A percentile compares a stretch with the other conserved stretches of the same genome.
Evolutionary conservation across 2,888 invertebrate species (phyloP).

Genomic region (Dasypolia templi): DNA sequence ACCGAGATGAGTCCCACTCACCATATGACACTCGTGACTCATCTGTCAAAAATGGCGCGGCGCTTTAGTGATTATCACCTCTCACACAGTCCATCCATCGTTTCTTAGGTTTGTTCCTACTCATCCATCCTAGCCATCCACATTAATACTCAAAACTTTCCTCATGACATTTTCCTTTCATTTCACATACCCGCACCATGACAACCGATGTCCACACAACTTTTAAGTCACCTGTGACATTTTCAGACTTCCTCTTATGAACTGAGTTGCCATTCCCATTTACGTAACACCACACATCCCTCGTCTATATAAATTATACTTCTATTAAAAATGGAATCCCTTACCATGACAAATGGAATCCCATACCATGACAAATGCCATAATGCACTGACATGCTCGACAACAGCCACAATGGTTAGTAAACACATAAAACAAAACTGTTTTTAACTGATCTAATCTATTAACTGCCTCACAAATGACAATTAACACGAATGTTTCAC

Average conservation of each 20-base stretch:
- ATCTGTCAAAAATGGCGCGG: no score
- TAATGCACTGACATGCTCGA: conserved; percentile 21
- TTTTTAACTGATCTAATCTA: conserved; percentile 57
- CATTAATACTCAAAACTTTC: background rate
- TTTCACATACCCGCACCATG: background rate
- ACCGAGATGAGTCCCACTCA: no score
- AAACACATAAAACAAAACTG: conserved; percentile 59
- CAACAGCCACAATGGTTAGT: conserved; percentile 57
- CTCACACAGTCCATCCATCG: background rate
- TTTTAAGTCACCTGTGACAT: background rate
- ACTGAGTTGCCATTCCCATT: background rate
- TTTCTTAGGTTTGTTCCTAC: background rate
- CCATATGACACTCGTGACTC: no score
- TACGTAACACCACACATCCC: background rate
- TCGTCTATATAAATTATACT: background rate
- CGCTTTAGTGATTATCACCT: no score
- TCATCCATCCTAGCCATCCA: background rate
- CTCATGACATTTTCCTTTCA: background rate
- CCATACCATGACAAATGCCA: conserved; percentile 9
- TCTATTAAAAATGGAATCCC: background rate
- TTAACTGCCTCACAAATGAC: conserved; percentile 51
- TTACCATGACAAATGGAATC: conserved; percentile 5
- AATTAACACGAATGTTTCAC: conserved; percentile 69
- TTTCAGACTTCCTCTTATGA: background rate
- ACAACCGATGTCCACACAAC: background rate